Percentiles rank a stretch among this genome's conserved stretches.
Conservation (phyloP, 2,797 vertebrate species). For the Diplodus sargus region DNA sequence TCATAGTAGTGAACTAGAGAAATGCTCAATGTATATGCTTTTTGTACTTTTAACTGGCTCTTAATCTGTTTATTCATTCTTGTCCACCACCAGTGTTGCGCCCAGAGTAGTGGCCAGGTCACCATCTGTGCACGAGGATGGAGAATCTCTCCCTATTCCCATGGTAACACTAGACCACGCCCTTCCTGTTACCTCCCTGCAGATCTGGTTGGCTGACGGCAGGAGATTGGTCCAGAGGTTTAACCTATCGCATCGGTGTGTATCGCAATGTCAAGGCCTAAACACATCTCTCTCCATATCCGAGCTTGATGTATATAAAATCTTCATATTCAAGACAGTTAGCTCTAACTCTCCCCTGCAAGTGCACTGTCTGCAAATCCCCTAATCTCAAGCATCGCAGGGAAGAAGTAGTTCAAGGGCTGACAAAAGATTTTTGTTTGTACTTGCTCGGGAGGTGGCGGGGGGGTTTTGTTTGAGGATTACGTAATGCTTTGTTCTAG, state of each 20-base stretch:
- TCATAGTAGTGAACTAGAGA: not conserved
- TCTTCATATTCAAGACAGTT: not conserved
- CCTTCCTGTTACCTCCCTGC: slow-evolving; percentile 92
- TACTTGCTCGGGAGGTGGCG: slow-evolving; percentile 9
- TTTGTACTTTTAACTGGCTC: not conserved
- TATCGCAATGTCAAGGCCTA: slow-evolving; percentile 22
- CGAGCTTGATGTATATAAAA: not conserved
- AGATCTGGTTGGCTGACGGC: slow-evolving; percentile 96
- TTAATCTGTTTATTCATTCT: slow-evolving; percentile 39
- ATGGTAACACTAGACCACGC: slow-evolving; percentile 89
- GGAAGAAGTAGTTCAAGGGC: slow-evolving; percentile 50
- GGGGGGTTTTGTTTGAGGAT: slow-evolving; percentile 63
- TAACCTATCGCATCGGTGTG: slow-evolving; percentile 94
- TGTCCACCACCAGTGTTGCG: slow-evolving; percentile 86
- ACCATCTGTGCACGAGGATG: slow-evolving; percentile 85
- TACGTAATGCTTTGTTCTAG: slow-evolving; percentile 72
- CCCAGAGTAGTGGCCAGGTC: slow-evolving; percentile 92
- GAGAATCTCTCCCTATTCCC: slow-evolving; percentile 85
- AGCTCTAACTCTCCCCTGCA: not conserved
- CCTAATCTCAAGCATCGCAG: slow-evolving; percentile 53
- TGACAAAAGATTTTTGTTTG: slow-evolving; percentile 58
- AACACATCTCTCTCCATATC: slow-evolving; percentile 15
- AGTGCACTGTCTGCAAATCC: slow-evolving; percentile 40
- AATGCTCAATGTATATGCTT: not conserved
- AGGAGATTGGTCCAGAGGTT: slow-evolving; percentile 95